These are phyloP conservation scores for Molorchus minor DNA, from an alignment of 2,888 invertebrate genomes.

Conservation along the genomic window DNA sequence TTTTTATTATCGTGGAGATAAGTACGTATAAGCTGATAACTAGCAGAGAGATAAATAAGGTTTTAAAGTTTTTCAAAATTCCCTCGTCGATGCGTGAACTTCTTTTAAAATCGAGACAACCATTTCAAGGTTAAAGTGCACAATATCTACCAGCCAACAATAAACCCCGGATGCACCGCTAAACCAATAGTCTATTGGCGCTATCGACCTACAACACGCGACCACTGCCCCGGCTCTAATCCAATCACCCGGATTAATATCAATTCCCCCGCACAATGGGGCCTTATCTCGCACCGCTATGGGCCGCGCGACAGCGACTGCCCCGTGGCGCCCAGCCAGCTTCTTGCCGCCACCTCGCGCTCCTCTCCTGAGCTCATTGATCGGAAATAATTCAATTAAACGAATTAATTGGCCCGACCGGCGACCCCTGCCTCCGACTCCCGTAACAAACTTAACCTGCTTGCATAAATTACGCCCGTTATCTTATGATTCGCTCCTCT, in stretches of 20 bases:
- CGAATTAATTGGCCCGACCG: constrained; percentile 46
- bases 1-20: too few species aligned
- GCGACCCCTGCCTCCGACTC: constrained; percentile 33
- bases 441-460: constrained; percentile 43
- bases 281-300: constrained; percentile 12
- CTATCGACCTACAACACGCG: background rate
- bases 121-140: too few species aligned
- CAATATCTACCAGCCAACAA: too few species aligned
- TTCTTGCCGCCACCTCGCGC: constrained; percentile 18
- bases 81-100: too few species aligned
- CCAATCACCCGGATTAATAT: constrained; percentile 17
- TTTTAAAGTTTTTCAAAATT: too few species aligned
- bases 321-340: constrained; percentile 27
- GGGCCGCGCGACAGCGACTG: constrained; percentile 2
- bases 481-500: constrained; percentile 43
- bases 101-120: too few species aligned
- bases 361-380: constrained; percentile 42
- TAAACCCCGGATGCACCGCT: too few species aligned
- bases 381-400: constrained; percentile 52
- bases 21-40: too few species aligned
- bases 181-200: background rate
- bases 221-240: background rate
- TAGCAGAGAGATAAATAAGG: too few species aligned
- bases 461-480: constrained; percentile 43
- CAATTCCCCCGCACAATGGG: background rate